Conservation (phyloP, 2,797 vertebrate species). For the Orientallactaga sibirica region DNA sequence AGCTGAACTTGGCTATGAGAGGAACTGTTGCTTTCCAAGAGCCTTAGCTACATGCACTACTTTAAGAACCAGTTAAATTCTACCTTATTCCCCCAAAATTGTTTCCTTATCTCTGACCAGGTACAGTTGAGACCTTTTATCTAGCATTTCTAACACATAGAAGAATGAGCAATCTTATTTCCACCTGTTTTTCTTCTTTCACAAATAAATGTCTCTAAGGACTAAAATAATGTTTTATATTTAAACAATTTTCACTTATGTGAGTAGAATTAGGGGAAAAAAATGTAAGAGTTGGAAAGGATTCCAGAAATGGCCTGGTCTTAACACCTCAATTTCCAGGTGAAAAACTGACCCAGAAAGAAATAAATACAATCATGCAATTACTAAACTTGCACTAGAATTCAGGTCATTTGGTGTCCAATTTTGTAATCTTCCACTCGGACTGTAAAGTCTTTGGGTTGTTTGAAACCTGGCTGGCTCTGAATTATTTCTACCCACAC, state of each 20-base stretch:
- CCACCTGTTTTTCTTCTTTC: neutral
- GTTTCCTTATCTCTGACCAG: neutral
- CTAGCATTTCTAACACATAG: neutral
- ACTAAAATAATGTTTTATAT: neutral
- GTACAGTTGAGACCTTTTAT: neutral
- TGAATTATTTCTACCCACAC: neutral
- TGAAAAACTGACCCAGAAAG: slow-evolving; percentile 1
- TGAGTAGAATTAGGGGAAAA: neutral
- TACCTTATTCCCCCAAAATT: neutral
- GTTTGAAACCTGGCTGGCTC: neutral
- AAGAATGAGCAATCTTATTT: neutral
- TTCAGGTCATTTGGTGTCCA: neutral
- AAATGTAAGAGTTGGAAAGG: neutral
- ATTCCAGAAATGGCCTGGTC: neutral
- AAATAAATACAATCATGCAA: slow-evolving; percentile 12
- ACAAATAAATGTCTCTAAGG: neutral
- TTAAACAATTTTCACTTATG: neutral
- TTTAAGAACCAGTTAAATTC: neutral
- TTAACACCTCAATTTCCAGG: neutral
- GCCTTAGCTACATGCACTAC: slow-evolving; percentile 1
- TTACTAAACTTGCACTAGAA: neutral
- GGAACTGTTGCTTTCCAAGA: neutral
- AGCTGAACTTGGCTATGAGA: neutral
- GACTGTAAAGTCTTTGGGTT: neutral
- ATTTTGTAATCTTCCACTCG: slow-evolving; percentile 4